phyloP scores from a whole-genome alignment of 1,140 invertebrate genomes.

The Acromyrmex heyeri region DNA sequence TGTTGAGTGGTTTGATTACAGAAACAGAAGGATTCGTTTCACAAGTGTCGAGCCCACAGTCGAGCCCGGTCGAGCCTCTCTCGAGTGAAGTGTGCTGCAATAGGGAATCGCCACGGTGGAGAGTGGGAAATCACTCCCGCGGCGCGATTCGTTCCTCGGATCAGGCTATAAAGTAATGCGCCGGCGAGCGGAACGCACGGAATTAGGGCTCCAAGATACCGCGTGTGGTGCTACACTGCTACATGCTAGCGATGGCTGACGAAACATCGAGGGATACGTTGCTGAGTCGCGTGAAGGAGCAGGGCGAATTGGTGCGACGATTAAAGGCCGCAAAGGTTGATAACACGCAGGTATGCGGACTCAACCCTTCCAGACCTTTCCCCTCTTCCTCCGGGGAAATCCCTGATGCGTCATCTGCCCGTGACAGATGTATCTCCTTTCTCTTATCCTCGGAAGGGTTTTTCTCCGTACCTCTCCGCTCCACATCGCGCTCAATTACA shows the following conservation, averaged over 20 bases:
- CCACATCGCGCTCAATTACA: background rate
- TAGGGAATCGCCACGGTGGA: background rate
- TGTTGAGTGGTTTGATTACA: background rate
- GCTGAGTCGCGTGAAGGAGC: slow-evolving; percentile 91
- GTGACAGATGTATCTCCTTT: slow-evolving; percentile 2
- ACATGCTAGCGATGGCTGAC: slow-evolving; percentile 78
- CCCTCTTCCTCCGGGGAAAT: background rate
- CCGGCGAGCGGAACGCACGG: slow-evolving; percentile 37
- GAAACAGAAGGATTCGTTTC: background rate
- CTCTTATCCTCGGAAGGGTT: background rate
- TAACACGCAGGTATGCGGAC: slow-evolving; percentile 89
- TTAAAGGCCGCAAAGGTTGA: slow-evolving; percentile 93
- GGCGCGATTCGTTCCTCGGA: slow-evolving; percentile 1
- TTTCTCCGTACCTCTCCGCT: background rate
- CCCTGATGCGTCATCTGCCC: background rate
- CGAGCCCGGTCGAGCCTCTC: background rate
- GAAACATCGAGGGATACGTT: slow-evolving; percentile 86
- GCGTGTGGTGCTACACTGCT: slow-evolving; percentile 50
- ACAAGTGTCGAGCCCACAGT: background rate
- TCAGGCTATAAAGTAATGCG: slow-evolving; percentile 20
- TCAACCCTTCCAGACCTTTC: background rate
- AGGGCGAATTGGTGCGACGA: slow-evolving; percentile 93
- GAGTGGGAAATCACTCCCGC: background rate
- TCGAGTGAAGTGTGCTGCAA: background rate
- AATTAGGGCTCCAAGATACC: slow-evolving; percentile 18